These are phyloP conservation scores for Aporophyla lueneburgensis DNA, from an alignment of 2,888 invertebrate genomes.

Conservation along the genomic window DNA sequence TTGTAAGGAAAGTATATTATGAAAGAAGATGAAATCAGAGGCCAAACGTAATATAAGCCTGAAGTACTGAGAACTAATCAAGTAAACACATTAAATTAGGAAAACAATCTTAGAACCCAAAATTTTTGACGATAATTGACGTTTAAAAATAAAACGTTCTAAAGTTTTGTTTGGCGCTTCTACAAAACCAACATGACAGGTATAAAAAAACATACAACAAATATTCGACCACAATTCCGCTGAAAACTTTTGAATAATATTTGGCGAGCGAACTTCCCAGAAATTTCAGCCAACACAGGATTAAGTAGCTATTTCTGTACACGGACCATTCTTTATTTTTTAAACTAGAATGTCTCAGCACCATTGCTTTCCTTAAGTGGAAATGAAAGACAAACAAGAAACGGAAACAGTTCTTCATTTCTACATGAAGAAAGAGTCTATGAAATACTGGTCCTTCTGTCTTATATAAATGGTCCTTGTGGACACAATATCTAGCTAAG, in stretches of 20 bases:
- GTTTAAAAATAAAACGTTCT: neutral
- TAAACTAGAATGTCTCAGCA: conserved; percentile 25
- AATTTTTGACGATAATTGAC: neutral
- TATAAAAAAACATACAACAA: neutral
- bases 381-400: conserved; percentile 31
- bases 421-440: neutral
- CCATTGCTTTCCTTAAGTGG: conserved; percentile 23
- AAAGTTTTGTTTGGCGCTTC: neutral
- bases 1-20: neutral
- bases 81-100: neutral
- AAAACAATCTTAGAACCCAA: neutral
- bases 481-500: too few relatives aligned
- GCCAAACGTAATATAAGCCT: accelerated
- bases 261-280: conserved; percentile 9
- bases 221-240: conserved; percentile 17
- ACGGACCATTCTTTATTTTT: conserved; percentile 42
- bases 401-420: conserved; percentile 7
- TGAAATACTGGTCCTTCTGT: neutral
- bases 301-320: conserved; percentile 27
- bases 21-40: neutral
- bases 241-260: conserved; percentile 37
- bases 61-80: neutral
- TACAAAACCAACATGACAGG: too few relatives aligned
- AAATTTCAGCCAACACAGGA: conserved; percentile 23
- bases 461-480: neutral